phyloP scores from a whole-genome alignment of 2,797 vertebrate species.

The Austrolebias charrua region DNA sequence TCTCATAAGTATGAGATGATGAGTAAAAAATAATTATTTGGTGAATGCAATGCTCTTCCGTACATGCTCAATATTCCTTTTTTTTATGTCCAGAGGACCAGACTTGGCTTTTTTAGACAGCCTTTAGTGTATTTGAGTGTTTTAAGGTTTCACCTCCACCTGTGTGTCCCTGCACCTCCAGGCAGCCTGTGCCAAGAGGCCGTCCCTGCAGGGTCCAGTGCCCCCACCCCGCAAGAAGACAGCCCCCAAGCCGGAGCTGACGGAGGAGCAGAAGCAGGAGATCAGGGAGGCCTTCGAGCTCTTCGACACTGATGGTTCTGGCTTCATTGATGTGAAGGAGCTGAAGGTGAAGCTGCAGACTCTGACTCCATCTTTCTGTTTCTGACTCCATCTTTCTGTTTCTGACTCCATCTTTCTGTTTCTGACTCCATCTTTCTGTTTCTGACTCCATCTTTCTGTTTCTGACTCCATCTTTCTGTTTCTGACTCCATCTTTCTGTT shows the following conservation, averaged over 20 bases:
- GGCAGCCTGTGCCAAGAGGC: constrained; percentile 87
- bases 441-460: constrained; percentile 1
- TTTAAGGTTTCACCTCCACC: too few relatives aligned
- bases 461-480: too few relatives aligned
- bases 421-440: too few relatives aligned
- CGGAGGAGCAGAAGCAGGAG: constrained; percentile 90
- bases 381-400: too few relatives aligned
- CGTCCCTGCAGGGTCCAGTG: constrained; percentile 79
- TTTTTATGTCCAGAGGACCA: too few relatives aligned
- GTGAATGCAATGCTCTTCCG: too few relatives aligned
- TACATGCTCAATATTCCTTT: too few relatives aligned
- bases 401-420: constrained; percentile 1
- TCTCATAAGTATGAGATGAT: too few relatives aligned
- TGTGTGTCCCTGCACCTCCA: constrained; percentile 43
- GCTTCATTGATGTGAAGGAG: constrained; percentile 89
- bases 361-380: too few relatives aligned
- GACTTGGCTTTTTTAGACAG: too few relatives aligned
- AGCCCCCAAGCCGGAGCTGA: constrained; percentile 85
- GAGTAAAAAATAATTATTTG: too few relatives aligned
- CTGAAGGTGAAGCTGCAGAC: constrained; percentile 80
- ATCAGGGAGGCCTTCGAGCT: constrained; percentile 93
- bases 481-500: constrained; percentile 1
- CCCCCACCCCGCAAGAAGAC: constrained; percentile 84
- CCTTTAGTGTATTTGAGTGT: too few relatives aligned
- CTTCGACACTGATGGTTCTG: constrained; percentile 89